These are phyloP conservation scores for Macaria liturata DNA, from an alignment of 2,888 invertebrate species.

Conservation along the genomic window DNA sequence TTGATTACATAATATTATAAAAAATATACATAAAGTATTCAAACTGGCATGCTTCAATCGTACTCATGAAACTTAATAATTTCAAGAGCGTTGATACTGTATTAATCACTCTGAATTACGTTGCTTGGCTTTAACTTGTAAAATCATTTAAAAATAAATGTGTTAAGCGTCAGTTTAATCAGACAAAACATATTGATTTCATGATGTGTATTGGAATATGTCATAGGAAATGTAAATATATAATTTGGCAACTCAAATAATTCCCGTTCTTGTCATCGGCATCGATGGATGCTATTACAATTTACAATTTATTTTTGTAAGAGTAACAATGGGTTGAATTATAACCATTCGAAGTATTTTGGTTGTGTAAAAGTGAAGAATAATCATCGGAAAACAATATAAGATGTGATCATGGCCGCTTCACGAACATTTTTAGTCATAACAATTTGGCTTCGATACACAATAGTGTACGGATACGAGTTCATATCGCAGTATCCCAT, in stretches of 20 bases:
- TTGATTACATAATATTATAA: too few relatives aligned
- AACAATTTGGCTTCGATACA: constrained; percentile 75
- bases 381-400: constrained; percentile 47
- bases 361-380: constrained; percentile 59
- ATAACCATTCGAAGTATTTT: constrained; percentile 50
- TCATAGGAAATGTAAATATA: not conserved
- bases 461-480: constrained; percentile 76
- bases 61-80: too few relatives aligned
- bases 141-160: too few relatives aligned
- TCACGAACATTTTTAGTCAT: constrained; percentile 68
- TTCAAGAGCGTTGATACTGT: too few relatives aligned
- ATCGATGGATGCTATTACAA: constrained; percentile 75
- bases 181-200: too few relatives aligned
- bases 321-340: constrained; percentile 77
- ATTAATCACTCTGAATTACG: too few relatives aligned
- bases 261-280: constrained; percentile 65
- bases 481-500: constrained; percentile 79
- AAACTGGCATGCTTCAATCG: too few relatives aligned
- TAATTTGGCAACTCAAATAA: constrained; percentile 1
- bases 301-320: constrained; percentile 70
- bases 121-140: too few relatives aligned
- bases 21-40: too few relatives aligned
- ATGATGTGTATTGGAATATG: too few relatives aligned
- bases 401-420: constrained; percentile 79
- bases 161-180: too few relatives aligned